These are phyloP conservation scores for Rhyacophila evoluta DNA, from an alignment of 2,888 invertebrate species.

Conservation along the genomic window DNA sequence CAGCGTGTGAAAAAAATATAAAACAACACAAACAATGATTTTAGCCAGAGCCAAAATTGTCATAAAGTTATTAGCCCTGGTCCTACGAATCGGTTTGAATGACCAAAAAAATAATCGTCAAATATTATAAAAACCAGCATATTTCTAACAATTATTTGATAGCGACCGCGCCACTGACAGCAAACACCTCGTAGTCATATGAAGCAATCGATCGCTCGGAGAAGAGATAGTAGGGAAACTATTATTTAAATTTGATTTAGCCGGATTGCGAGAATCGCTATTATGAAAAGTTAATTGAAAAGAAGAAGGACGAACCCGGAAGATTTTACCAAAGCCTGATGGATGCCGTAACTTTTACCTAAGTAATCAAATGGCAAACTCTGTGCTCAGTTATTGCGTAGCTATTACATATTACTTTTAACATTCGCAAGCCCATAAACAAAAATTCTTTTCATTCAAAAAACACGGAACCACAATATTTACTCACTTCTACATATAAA, in stretches of 20 bases:
- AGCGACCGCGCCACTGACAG: not conserved
- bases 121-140: too few species aligned
- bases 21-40: too few species aligned
- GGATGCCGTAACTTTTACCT: not conserved
- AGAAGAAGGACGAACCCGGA: conserved; percentile 13
- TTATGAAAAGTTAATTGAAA: conserved; percentile 15
- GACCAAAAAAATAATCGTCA: too few species aligned
- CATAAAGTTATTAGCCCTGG: too few species aligned
- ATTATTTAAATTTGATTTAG: not conserved
- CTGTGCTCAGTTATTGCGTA: not conserved
- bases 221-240: not conserved
- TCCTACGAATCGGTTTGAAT: too few species aligned
- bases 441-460: too few species aligned
- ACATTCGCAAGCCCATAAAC: too few species aligned
- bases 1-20: too few species aligned
- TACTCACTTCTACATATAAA: too few species aligned
- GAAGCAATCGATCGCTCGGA: not conserved
- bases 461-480: too few species aligned
- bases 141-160: not conserved
- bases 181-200: not conserved
- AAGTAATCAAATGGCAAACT: not conserved
- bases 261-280: not conserved
- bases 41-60: too few species aligned
- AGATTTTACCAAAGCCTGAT: not conserved
- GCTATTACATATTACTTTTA: too few species aligned